Evolutionary conservation across 2,113 vertebrate genomes (phyloP).

Genomic region (Ctenomys sociabilis): DNA sequence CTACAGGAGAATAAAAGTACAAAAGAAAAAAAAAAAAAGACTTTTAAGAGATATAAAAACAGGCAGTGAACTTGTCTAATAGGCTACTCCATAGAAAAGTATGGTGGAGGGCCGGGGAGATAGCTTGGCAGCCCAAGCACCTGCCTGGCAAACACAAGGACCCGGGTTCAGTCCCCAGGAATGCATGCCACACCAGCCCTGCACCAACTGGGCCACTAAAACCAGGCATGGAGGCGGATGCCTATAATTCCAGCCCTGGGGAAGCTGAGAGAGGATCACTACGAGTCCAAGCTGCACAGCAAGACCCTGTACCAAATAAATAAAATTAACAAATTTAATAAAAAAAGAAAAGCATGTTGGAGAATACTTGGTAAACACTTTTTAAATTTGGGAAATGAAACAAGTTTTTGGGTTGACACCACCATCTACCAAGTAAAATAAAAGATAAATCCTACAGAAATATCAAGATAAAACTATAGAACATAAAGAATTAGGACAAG

Average conservation of each 20-base stretch:
- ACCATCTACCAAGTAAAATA: background rate
- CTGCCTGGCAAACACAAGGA: no score
- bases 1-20: background rate
- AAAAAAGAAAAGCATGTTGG: background rate
- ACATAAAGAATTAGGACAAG: background rate
- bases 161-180: no score
- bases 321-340: no score
- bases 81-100: background rate
- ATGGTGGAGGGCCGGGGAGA: background rate
- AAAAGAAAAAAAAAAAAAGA: background rate
- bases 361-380: background rate
- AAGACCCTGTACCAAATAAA: no score
- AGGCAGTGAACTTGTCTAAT: background rate
- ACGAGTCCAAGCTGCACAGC: no score
- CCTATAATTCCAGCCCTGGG: no score
- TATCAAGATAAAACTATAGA: background rate
- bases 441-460: constrained; percentile 28
- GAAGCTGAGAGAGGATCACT: no score
- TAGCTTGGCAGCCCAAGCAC: no score
- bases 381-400: background rate
- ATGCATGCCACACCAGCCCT: no score
- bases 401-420: background rate
- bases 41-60: background rate
- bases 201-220: no score
- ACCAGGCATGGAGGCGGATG: no score